These are phyloP conservation scores for Platyura marginata DNA, from an alignment of 1,140 invertebrate species.

Conservation along the genomic window DNA sequence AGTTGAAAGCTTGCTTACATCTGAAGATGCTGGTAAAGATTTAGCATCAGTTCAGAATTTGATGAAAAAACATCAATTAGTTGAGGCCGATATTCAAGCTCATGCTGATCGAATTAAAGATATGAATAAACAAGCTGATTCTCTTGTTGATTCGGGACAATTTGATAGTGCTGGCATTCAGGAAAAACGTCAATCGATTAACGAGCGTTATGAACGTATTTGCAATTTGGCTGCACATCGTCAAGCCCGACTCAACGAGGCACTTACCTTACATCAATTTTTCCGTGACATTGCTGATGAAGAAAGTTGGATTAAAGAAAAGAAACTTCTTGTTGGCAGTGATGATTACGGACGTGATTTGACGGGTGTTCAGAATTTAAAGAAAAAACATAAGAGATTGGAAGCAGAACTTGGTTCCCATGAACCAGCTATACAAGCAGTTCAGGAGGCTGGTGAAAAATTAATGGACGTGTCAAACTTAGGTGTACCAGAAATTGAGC, in stretches of 20 bases:
- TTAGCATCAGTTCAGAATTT: conserved; percentile 97
- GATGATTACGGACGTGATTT: conserved; percentile 97
- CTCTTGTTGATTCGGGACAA: conserved; percentile 83
- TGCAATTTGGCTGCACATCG: conserved; percentile 85
- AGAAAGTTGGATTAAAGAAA: conserved; percentile 99
- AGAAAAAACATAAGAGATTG: conserved; percentile 95
- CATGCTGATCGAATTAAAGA: conserved; percentile 93
- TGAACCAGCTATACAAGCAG: conserved; percentile 91
- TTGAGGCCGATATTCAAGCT: conserved; percentile 91
- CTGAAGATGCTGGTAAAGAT: conserved; percentile 96
- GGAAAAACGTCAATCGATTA: conserved; percentile 81
- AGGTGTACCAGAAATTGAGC: conserved; percentile 90
- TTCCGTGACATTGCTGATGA: conserved; percentile 98
- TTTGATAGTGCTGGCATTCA: conserved; percentile 88
- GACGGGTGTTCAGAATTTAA: conserved; percentile 93
- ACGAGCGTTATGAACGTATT: conserved; percentile 84
- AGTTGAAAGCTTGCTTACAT: conserved; percentile 90
- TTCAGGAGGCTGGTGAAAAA: conserved; percentile 91
- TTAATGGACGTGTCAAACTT: conserved; percentile 94
- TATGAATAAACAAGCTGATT: conserved; percentile 89
- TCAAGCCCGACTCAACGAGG: conserved; percentile 77
- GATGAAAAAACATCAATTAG: conserved; percentile 96
- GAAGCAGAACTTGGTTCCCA: conserved; percentile 92
- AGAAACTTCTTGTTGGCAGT: conserved; percentile 91
- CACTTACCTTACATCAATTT: conserved; percentile 97